These are phyloP conservation scores for Dryobates pubescens DNA, from an alignment of 2,797 vertebrate species.

Conservation along the genomic window DNA sequence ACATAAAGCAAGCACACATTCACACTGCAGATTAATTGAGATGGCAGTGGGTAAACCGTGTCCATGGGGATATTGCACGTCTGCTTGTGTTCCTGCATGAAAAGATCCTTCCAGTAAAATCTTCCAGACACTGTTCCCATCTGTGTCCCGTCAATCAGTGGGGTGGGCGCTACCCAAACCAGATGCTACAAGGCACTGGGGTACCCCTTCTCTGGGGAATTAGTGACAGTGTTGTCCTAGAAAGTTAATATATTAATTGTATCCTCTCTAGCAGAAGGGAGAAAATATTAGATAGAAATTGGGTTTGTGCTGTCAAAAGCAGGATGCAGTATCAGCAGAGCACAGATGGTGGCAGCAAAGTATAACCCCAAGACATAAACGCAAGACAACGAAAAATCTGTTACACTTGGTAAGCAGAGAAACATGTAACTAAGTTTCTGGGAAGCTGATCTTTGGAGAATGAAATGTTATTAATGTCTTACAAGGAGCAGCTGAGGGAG, in stretches of 20 bases:
- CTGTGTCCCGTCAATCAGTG: background rate
- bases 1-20: background rate
- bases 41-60: background rate
- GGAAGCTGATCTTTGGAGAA: background rate
- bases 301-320: background rate
- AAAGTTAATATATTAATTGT: background rate
- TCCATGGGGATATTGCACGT: background rate
- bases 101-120: background rate
- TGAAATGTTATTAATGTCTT: background rate
- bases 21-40: background rate
- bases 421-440: background rate
- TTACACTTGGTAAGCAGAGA: background rate
- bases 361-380: slow-evolving; percentile 3
- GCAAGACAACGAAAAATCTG: background rate
- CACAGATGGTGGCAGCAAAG: slow-evolving; percentile 72
- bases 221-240: background rate
- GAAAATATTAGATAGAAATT: background rate
- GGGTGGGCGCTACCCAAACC: background rate
- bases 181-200: background rate
- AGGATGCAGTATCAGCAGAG: slow-evolving; percentile 15
- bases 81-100: background rate
- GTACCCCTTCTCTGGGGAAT: background rate
- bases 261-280: background rate
- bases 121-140: background rate
- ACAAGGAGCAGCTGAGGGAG: too few species aligned